Percentiles rank a stretch among this genome's conserved stretches.
Conservation (phyloP, 2,888 invertebrate genomes). For the Apocheima hispidaria region DNA sequence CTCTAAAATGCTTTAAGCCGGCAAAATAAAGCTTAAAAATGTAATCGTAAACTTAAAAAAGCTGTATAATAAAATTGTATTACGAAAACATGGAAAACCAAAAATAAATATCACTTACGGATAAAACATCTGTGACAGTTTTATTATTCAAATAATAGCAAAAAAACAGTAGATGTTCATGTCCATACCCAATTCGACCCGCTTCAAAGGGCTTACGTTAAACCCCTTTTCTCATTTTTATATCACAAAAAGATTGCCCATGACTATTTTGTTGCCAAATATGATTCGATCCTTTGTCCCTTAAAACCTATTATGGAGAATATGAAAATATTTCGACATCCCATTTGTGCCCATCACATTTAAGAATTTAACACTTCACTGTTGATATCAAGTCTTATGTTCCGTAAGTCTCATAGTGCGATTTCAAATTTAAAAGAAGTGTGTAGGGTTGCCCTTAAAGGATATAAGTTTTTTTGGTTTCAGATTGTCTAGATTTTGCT, state of each 20-base stretch:
- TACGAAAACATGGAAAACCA: slow-evolving; percentile 56
- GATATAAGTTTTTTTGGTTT: no score
- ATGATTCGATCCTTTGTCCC: slow-evolving; percentile 72
- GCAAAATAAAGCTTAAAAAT: no score
- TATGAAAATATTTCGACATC: slow-evolving; percentile 34
- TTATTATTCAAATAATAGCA: slow-evolving; percentile 81
- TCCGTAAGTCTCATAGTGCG: background rate
- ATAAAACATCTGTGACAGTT: slow-evolving; percentile 76
- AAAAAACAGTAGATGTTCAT: slow-evolving; percentile 77
- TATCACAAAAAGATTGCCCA: slow-evolving; percentile 80
- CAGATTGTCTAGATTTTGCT: background rate
- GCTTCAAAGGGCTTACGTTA: slow-evolving; percentile 81
- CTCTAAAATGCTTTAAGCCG: no score
- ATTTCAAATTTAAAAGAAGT: background rate
- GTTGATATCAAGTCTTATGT: no score
- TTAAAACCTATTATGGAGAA: slow-evolving; percentile 49
- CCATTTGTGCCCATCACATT: slow-evolving; percentile 31
- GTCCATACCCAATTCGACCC: slow-evolving; percentile 84
- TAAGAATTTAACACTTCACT: slow-evolving; percentile 4
- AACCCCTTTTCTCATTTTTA: slow-evolving; percentile 83
- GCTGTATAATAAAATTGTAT: slow-evolving; percentile 27
- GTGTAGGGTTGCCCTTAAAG: no score
- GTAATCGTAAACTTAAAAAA: background rate
- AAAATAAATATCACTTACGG: slow-evolving; percentile 76
- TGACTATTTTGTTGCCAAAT: slow-evolving; percentile 81